These are phyloP conservation scores for Leptura quadrifasciata DNA, from an alignment of 2,888 invertebrate species.

Conservation along the genomic window DNA sequence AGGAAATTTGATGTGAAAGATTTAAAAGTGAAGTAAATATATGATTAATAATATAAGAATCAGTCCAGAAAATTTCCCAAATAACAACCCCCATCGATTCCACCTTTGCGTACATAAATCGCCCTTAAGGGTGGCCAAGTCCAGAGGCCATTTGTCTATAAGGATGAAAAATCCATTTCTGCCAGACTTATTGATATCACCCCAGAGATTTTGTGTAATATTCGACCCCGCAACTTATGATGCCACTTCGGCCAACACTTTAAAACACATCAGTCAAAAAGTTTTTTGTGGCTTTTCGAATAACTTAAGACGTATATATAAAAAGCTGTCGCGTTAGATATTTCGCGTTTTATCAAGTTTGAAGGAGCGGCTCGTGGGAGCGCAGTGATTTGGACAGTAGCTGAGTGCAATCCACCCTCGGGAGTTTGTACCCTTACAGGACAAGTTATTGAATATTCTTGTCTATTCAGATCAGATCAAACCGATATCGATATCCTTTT, in stretches of 20 bases:
- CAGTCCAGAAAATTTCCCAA: slow-evolving; percentile 7
- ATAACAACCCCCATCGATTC: slow-evolving; percentile 38
- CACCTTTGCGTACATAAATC: slow-evolving; percentile 55
- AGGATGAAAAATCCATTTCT: slow-evolving; percentile 76
- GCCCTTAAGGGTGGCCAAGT: slow-evolving; percentile 67
- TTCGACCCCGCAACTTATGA: slow-evolving; percentile 70
- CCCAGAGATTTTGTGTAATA: slow-evolving; percentile 70
- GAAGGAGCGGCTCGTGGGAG: slow-evolving; percentile 67
- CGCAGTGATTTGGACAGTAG: slow-evolving; percentile 71
- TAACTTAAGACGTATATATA: slow-evolving; percentile 36
- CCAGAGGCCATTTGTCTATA: slow-evolving; percentile 72
- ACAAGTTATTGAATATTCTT: slow-evolving; percentile 69
- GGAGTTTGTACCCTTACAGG: slow-evolving; percentile 66
- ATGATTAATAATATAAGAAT: slow-evolving; percentile 16
- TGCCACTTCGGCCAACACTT: slow-evolving; percentile 68
- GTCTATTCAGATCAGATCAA: slow-evolving; percentile 67
- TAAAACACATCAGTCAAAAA: slow-evolving; percentile 71
- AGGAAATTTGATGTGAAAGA: no score
- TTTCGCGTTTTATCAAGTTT: slow-evolving; percentile 69
- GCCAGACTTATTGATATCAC: slow-evolving; percentile 74
- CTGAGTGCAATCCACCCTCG: slow-evolving; percentile 68
- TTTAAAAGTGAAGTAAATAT: neutral
- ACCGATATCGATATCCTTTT: slow-evolving; percentile 64
- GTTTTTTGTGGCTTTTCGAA: slow-evolving; percentile 52
- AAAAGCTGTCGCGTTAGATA: slow-evolving; percentile 67